Percentiles rank a stretch among this genome's conserved stretches.
Conservation (phyloP, 2,888 invertebrate genomes). For the Erebia aethiops region DNA sequence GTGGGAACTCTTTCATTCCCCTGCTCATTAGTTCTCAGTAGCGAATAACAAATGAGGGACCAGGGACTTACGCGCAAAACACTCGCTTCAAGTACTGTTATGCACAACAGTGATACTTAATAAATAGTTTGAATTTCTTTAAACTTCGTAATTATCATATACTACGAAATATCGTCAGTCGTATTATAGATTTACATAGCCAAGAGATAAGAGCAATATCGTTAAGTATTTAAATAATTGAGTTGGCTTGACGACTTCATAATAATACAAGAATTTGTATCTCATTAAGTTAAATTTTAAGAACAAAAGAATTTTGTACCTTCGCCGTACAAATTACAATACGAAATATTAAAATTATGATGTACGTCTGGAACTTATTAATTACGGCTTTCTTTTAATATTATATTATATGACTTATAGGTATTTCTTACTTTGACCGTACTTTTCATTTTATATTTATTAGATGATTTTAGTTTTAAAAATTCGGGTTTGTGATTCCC, state of each 20-base stretch:
- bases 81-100: conserved; percentile 12
- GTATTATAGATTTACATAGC: background rate
- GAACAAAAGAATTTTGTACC: conserved; percentile 21
- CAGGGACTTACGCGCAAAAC: background rate
- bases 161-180: background rate
- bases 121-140: no score
- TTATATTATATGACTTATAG: no score
- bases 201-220: background rate
- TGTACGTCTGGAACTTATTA: background rate
- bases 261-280: conserved; percentile 15
- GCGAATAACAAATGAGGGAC: background rate
- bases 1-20: no score
- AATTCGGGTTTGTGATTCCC: no score
- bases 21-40: background rate
- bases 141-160: no score
- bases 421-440: no score
- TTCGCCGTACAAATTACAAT: background rate
- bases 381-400: background rate
- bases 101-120: background rate
- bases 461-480: no score
- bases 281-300: conserved; percentile 18
- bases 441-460: no score
- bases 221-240: conserved; percentile 21
- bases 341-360: background rate
- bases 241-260: conserved; percentile 18